Evolutionary conservation across 2,797 vertebrate genomes (phyloP).

Genomic region (Sebastes itinus): DNA sequence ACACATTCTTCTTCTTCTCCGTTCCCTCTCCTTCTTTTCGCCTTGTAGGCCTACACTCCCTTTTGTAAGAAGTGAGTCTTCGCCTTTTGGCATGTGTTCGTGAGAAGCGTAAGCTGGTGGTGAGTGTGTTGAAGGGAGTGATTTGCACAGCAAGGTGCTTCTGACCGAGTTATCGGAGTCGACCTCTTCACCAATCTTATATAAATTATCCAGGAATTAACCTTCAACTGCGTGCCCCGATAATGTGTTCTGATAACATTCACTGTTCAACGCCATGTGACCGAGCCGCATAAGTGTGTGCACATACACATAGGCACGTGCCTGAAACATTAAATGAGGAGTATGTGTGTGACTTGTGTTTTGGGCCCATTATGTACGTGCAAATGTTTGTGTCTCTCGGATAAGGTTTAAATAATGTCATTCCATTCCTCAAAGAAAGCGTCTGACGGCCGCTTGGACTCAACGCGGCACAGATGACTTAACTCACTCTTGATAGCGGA

Average conservation of each 20-base stretch:
- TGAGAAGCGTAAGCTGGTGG: conserved; percentile 1
- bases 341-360: background rate
- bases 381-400: background rate
- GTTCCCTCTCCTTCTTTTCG: conserved; percentile 39
- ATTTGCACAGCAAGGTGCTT: conserved; percentile 40
- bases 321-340: conserved; percentile 4
- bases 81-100: background rate
- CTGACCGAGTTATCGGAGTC: conserved; percentile 37
- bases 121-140: conserved; percentile 18
- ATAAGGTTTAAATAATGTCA: conserved; percentile 3
- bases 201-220: conserved; percentile 59
- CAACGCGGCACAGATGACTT: conserved; percentile 67
- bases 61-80: conserved; percentile 10
- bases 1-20: conserved; percentile 63
- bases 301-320: background rate
- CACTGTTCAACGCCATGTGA: conserved; percentile 35
- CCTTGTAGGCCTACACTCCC: conserved; percentile 26
- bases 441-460: conserved; percentile 55
- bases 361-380: background rate
- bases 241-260: conserved; percentile 52
- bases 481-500: conserved; percentile 63
- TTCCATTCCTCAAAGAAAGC: conserved; percentile 45
- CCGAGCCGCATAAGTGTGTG: background rate
- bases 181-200: conserved; percentile 44
- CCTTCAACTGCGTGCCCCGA: conserved; percentile 28